Evolutionary conservation across 2,888 invertebrate species (phyloP), one percentile per base, ranked within the genome.

Genomic region (Drosophila bunnanda): DNA sequence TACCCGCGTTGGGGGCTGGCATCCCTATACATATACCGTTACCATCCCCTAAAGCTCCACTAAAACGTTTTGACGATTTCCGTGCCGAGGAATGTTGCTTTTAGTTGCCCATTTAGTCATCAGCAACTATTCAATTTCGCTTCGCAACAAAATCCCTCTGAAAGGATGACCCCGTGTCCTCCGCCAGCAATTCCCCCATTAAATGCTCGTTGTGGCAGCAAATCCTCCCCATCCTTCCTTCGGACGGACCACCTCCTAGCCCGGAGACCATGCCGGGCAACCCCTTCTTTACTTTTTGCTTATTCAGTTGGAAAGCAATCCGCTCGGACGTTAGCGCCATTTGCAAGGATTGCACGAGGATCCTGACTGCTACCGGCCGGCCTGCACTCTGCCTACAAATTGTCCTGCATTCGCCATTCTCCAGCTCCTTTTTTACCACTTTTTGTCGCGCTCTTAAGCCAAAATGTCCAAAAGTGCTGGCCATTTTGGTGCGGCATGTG

Each of bases 401-500:
- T 82, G 82, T 83, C 78, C 82, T 70, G 57, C 56, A 34, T 44
- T 50, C 48, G 32, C 56, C 59, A 48, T 69, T 62, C 30, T 30
- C 58, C 58, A 48, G 25, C 25, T 32, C 32, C 54, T 56, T 41
- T 39, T 62, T 60, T 52, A 39, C 20, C 30, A 55, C 12, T 56
- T 48, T 71, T 67, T 50, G 72, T 70, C 75, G 68, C 69, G 67
- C 55, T 52, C 68, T 69, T 81, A 73, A 79, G 82, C 77, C 73
- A 66, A 76, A 77, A 75, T 61, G 72, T 68, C 57, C 68, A 59
- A 88, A 82, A 84, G 89, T 83, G 79, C 77, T 79, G 76, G 80
- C 66, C 77, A 82, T 82, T 82, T 80, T 73, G 77, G 77, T 80
- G 87, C 82, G 75, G 79, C 89, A 91, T 89, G 91, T 90, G 90